Base-by-base conservation (phyloP, 1,140 invertebrate genomes). In the Stratiolaelaps scimitus region DNA sequence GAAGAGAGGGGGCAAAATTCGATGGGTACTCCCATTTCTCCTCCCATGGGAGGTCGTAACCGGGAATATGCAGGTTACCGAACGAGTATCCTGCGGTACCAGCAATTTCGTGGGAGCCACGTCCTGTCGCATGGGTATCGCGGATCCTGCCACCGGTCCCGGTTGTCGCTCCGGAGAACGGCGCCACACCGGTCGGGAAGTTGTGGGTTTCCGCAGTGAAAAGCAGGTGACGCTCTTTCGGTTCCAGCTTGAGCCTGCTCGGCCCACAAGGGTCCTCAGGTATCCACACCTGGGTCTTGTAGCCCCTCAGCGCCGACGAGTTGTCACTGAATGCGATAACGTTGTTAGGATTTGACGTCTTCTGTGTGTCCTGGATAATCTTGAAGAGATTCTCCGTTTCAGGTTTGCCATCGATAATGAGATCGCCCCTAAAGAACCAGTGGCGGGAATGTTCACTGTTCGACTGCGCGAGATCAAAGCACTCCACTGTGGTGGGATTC, bases 181-280 rank as follows among this genome's bases (percentile, higher is more conserved):
- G 79, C 64, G 78, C 78, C 43, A 81, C 80, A 48, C 90, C 93
- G 45, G 94, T 98, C 6, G 94, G 94, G 80, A 98, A 98, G 74
- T 98, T 98, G 75, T 98, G 94, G 0, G 94, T 98, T 78, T 98
- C 94, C 0, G 94, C 94, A 7, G 94, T 97, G 71, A 97, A 97
- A 72, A 95, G 92, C n/a, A 97, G 83, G 77, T 98, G 89, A 6
- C 85, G 84, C n/a, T 83, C 79, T 0, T 79, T 75, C 7, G 77
- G 70, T 43, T 81, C 72, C 45, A 81, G 68, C 10, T 76, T 69
- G 48, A 95, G 82, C 69, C 79, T 73, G 67, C 88, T 86, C 0
- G 88, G 80, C 40, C 74, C 76, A 40, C 74, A 64, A 10, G 75
- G 69, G 67, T 82, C 75, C 43, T 71, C 73, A 0, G 91, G 86